phyloP scores from a whole-genome alignment of 2,113 vertebrate genomes.

The Gorilla gorilla region DNA sequence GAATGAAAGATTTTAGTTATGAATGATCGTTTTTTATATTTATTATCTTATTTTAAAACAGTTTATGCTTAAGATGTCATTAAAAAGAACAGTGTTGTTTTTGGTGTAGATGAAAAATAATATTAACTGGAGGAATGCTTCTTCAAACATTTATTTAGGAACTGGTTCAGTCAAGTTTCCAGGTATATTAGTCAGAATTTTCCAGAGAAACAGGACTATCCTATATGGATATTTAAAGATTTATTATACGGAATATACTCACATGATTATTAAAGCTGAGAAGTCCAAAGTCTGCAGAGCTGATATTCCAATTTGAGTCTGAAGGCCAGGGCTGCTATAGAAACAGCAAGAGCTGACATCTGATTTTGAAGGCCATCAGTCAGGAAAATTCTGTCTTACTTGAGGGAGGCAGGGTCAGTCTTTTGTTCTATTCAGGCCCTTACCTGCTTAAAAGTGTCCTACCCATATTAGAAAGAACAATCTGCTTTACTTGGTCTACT shows the following conservation, averaged over 20 bases:
- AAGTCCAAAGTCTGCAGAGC: background rate
- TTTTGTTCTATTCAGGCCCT: background rate
- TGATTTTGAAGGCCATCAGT: background rate
- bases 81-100: background rate
- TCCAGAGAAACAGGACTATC: background rate
- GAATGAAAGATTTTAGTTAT: background rate
- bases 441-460: background rate
- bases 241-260: background rate
- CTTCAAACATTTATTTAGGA: background rate
- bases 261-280: background rate
- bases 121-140: background rate
- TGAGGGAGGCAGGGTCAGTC: background rate
- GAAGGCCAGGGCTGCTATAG: background rate
- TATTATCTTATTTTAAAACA: conserved; percentile 26
- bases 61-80: background rate
- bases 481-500: background rate
- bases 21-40: background rate
- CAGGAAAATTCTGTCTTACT: background rate
- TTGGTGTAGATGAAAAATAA: background rate
- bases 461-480: background rate
- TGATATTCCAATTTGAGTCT: background rate
- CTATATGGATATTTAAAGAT: background rate
- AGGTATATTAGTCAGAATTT: background rate
- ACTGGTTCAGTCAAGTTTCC: background rate
- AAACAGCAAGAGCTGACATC: background rate